Evolutionary conservation across 2,797 vertebrate species (phyloP), one percentile per base, ranked within the genome.

Genomic region (Pelobates cultripes): DNA sequence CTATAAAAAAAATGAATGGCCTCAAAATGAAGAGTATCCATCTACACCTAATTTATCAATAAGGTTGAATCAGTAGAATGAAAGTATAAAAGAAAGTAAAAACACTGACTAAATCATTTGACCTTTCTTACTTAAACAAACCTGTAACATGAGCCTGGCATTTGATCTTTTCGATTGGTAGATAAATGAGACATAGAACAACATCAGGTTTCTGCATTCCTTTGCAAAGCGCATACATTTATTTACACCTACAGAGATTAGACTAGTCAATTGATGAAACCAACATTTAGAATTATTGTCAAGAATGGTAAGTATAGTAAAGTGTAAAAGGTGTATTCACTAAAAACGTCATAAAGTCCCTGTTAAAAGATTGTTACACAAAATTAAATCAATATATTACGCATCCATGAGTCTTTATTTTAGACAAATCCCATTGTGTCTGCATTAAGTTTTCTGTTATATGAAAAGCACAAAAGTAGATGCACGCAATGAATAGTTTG

Each of bases 91-190:
- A 15, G n/a, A 63, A 43, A 71, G 77, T 75, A 55, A 84, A 84
- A 79, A 41, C 84, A 84, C 57, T 82, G 85, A 83, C 85, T 80
- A 85, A 85, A 85, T 79, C 78, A 83, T 85, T 85, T 89, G 85
- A 85, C 81, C 78, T 85, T 77, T 74, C 64, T 79, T 79, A 84
- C 85, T 41, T 61, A 89, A 89, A 86, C 63, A 89, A 77, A 88
- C 85, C 77, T 14, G 68, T 72, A 88, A 87, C 41, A 43, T 2
- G 45, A 86, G 79, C 75, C 75, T 4, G 2, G 80, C 64, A 86
- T 84, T 86, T 87, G 80, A 88, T 86, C 81, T 86, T 88, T 82
- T 69, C 73, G 81, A 76, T 60, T 75, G 85, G 84, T 43, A 87
- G 82, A 85, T 83, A 88, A 83, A 53, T 7, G 85, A 0, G 72